Conservation (phyloP, 2,113 vertebrate species). For the Gasterosteus nipponicus region DNA sequence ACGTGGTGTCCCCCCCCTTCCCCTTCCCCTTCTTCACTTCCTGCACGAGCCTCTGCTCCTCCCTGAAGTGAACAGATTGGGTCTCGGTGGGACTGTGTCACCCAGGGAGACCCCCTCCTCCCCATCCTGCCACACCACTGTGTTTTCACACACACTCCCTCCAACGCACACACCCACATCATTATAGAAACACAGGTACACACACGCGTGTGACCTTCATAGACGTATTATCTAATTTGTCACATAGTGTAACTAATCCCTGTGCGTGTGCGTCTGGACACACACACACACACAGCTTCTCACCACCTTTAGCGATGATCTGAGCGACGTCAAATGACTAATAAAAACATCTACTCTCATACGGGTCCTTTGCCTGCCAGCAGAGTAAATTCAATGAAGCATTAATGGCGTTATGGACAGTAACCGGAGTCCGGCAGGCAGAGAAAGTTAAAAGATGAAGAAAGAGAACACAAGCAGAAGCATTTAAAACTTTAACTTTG, state of each 20-base stretch:
- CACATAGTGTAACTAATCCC: slow-evolving; percentile 15
- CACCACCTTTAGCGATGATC: not conserved
- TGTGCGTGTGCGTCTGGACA: not conserved
- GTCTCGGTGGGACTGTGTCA: slow-evolving; percentile 84
- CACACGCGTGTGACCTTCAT: slow-evolving; percentile 58
- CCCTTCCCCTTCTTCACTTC: not conserved
- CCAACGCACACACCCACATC: slow-evolving; percentile 38
- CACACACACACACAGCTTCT: not conserved
- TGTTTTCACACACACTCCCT: slow-evolving; percentile 26
- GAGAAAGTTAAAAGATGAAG: not conserved
- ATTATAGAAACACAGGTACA: slow-evolving; percentile 29
- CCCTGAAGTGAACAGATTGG: slow-evolving; percentile 85
- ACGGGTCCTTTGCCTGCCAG: not conserved
- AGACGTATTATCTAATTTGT: slow-evolving; percentile 33
- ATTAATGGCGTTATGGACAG: slow-evolving; percentile 37
- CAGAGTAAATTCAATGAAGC: not conserved
- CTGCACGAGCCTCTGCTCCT: slow-evolving; percentile 48
- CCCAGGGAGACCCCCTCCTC: slow-evolving; percentile 81
- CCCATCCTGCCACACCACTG: slow-evolving; percentile 69
- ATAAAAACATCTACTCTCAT: not conserved
- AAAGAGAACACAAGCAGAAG: not conserved
- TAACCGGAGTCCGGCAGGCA: not conserved
- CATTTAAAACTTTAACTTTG: not conserved
- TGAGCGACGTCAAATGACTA: not conserved
- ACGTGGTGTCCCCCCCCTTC: slow-evolving; percentile 44